phyloP scores from a whole-genome alignment of 2,888 invertebrate species.

The Caenorhabditis becei region DNA sequence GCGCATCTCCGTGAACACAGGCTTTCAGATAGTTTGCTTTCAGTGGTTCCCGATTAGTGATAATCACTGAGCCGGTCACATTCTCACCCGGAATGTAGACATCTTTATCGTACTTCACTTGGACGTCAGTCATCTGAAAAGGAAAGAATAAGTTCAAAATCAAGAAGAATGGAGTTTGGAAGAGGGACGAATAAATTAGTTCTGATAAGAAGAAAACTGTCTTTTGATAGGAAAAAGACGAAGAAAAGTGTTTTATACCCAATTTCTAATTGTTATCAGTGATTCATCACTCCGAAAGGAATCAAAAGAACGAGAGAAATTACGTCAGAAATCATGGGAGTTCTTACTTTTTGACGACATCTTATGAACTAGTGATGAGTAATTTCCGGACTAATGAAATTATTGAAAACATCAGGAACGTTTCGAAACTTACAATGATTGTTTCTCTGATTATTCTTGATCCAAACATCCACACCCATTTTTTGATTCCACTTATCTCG shows the following conservation, averaged over 20 bases:
- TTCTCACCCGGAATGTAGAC: conserved; percentile 13
- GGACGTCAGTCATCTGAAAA: background rate
- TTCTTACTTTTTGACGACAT: background rate
- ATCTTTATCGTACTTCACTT: background rate
- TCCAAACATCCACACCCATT: no score
- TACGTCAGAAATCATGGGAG: background rate
- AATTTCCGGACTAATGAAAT: background rate
- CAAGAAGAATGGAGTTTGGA: background rate
- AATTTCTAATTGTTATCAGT: background rate
- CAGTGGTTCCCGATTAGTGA: background rate
- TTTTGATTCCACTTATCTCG: no score
- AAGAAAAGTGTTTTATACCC: background rate
- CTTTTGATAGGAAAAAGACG: background rate
- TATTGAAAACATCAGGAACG: no score
- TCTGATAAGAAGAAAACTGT: background rate
- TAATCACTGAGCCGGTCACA: conserved; percentile 13
- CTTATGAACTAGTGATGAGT: background rate
- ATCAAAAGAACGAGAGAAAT: background rate
- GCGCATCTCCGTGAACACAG: conserved; percentile 31
- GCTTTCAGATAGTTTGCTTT: conserved; percentile 22
- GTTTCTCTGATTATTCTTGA: no score
- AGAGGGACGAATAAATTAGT: background rate
- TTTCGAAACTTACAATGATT: no score
- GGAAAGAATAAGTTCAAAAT: no score
- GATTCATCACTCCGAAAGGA: background rate